Percentiles rank a stretch among this genome's conserved stretches.
These are phyloP conservation scores for Nomada ruficornis DNA, from an alignment of 2,888 invertebrate genomes.

Conservation along the genomic window DNA sequence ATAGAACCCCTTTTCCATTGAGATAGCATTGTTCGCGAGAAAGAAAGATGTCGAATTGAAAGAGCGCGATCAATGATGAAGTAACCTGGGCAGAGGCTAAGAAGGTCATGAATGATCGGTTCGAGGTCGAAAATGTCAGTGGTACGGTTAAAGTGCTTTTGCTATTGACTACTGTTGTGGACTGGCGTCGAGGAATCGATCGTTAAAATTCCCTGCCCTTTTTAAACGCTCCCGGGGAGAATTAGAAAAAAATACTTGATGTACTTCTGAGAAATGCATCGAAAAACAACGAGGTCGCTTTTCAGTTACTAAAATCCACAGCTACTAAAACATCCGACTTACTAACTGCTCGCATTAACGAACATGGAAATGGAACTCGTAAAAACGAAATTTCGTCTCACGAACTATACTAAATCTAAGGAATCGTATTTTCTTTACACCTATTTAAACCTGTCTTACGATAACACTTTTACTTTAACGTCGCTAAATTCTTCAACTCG, in stretches of 20 bases:
- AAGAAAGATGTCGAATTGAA: conserved; percentile 8
- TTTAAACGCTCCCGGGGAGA: conserved; percentile 21
- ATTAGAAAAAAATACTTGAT: conserved; percentile 27
- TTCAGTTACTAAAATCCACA: conserved; percentile 25
- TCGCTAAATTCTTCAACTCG: not conserved
- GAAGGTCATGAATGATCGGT: conserved; percentile 62
- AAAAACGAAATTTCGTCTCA: not conserved
- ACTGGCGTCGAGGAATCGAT: conserved; percentile 63
- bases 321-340: conserved; percentile 35
- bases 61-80: conserved; percentile 39
- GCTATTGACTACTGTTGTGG: conserved; percentile 56
- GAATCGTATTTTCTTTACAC: conserved; percentile 9
- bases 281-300: conserved; percentile 1
- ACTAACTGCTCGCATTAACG: conserved; percentile 33
- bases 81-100: conserved; percentile 48
- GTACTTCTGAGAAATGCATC: conserved; percentile 37
- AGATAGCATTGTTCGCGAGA: conserved; percentile 1
- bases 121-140: conserved; percentile 70
- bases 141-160: conserved; percentile 62
- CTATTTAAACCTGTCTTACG: no score
- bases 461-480: not conserved
- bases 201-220: conserved; percentile 57
- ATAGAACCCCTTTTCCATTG: not conserved
- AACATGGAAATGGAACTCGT: conserved; percentile 17
- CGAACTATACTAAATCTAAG: conserved; percentile 1